Percentiles rank a stretch among this genome's conserved stretches.
phyloP scores from a whole-genome alignment of 2,113 vertebrate species.

The Pseudorectes ferrugineus region DNA sequence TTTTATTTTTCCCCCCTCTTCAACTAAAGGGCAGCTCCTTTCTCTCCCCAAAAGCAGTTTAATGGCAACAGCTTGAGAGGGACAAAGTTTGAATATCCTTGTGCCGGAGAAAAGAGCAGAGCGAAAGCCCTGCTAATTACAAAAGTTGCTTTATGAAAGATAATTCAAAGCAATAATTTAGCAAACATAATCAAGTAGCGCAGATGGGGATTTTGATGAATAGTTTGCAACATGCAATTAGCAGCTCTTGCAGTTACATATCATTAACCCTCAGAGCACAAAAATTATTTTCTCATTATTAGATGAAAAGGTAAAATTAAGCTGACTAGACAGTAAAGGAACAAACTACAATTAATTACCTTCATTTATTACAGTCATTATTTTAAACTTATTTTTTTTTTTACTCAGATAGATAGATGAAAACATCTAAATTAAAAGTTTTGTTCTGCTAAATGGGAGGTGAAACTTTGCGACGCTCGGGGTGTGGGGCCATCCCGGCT shows the following conservation, averaged over 20 bases:
- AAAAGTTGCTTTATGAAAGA: constrained; percentile 99
- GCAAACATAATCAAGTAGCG: constrained; percentile 95
- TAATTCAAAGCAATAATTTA: constrained; percentile 99
- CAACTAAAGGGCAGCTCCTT: constrained; percentile 62
- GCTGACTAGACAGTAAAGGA: constrained; percentile 98
- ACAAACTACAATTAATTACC: constrained; percentile 92
- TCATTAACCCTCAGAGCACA: constrained; percentile 99
- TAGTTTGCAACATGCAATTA: constrained; percentile 99
- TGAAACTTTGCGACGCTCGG: constrained; percentile 39
- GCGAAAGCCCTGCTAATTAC: constrained; percentile 91
- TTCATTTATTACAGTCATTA: constrained; percentile 86
- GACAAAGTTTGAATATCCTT: constrained; percentile 78
- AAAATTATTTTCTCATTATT: constrained; percentile 99
- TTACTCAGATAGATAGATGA: constrained; percentile 73
- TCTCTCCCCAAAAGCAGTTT: constrained; percentile 62
- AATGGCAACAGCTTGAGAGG: constrained; percentile 73
- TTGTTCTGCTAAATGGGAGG: constrained; percentile 72
- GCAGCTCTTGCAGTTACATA: constrained; percentile 96
- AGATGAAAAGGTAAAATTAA: constrained; percentile 97
- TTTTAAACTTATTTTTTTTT: constrained; percentile 78
- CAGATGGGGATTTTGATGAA: constrained; percentile 99
- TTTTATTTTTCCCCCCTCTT: constrained; percentile 13
- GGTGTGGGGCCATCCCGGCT: background rate
- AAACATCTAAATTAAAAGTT: constrained; percentile 85
- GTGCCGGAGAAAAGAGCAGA: constrained; percentile 86